These are phyloP conservation scores for Chaenocephalus aceratus DNA, from an alignment of 2,113 vertebrate species.

Conservation along the genomic window DNA sequence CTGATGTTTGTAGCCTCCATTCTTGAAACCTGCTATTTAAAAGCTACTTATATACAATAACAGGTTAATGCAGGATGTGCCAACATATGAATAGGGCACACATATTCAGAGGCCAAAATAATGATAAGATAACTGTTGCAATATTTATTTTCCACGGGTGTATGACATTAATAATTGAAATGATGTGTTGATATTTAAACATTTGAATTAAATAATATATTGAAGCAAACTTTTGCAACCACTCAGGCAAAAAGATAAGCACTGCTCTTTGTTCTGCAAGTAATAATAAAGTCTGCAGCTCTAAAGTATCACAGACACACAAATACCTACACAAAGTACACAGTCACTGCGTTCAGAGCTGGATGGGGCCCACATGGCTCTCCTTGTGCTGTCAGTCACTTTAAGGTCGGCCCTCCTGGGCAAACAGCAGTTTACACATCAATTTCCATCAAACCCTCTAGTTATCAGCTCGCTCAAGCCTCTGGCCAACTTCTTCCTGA, in stretches of 20 bases:
- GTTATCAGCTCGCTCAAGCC: constrained; percentile 46
- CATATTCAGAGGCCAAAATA: too few relatives aligned
- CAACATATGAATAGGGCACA: too few relatives aligned
- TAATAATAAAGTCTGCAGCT: neutral
- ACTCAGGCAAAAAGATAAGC: neutral
- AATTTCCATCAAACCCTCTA: constrained; percentile 34
- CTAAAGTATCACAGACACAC: constrained; percentile 19
- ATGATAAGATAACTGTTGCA: neutral
- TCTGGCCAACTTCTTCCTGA: constrained; percentile 56
- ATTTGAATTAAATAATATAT: neutral
- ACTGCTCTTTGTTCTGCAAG: neutral
- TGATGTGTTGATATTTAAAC: neutral
- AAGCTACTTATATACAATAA: too few relatives aligned
- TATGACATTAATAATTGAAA: too few relatives aligned
- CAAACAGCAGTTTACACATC: constrained; percentile 45
- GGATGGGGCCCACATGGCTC: constrained; percentile 43
- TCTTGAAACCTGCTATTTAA: neutral
- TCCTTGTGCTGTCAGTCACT: constrained; percentile 29
- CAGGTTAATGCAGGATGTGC: too few relatives aligned
- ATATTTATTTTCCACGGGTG: neutral
- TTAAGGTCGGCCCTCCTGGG: neutral
- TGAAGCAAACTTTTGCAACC: neutral
- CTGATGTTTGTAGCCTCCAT: neutral
- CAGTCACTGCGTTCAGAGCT: constrained; percentile 11
- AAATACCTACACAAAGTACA: constrained; percentile 10